Evolutionary conservation across 1,140 invertebrate genomes (phyloP).

Genomic region (Elymnias hypermnestra): DNA sequence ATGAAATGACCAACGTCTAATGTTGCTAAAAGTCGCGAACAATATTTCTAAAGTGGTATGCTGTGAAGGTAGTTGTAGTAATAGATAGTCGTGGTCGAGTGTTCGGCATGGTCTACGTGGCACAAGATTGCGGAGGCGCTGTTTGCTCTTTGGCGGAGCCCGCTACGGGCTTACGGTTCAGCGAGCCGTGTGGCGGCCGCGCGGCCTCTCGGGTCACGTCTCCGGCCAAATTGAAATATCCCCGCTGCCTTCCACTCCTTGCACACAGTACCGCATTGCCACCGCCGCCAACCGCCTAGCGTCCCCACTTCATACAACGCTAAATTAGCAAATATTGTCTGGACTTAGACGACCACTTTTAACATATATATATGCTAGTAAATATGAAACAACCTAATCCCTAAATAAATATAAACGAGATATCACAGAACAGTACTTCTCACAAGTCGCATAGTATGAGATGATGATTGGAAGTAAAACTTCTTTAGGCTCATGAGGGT

Average conservation of each 20-base stretch:
- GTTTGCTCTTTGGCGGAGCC: slow-evolving; percentile 72
- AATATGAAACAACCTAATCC: too few relatives aligned
- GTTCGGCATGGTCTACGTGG: slow-evolving; percentile 65
- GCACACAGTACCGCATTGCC: slow-evolving; percentile 26
- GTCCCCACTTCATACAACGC: slow-evolving; percentile 28
- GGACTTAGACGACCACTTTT: not conserved
- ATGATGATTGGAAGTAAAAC: too few relatives aligned
- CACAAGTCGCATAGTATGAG: too few relatives aligned
- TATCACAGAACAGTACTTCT: too few relatives aligned
- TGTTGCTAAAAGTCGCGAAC: too few relatives aligned
- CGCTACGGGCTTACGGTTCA: slow-evolving; percentile 69
- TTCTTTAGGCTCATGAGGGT: too few relatives aligned
- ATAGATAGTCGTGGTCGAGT: slow-evolving; percentile 66
- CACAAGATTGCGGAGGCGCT: slow-evolving; percentile 72
- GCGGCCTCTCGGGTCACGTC: slow-evolving; percentile 69
- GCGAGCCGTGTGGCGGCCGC: slow-evolving; percentile 59
- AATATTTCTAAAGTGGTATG: slow-evolving; percentile 20
- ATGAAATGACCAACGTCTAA: too few relatives aligned
- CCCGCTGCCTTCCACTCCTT: slow-evolving; percentile 47
- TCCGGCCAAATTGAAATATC: slow-evolving; percentile 74
- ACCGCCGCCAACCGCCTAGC: slow-evolving; percentile 15
- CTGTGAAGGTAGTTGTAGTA: slow-evolving; percentile 52
- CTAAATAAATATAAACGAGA: too few relatives aligned
- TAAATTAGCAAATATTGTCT: slow-evolving; percentile 1
- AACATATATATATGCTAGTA: too few relatives aligned